Evolutionary conservation across 2,888 invertebrate genomes (phyloP), one percentile per base, ranked within the genome.

Genomic region (Calameuta pallipes): DNA sequence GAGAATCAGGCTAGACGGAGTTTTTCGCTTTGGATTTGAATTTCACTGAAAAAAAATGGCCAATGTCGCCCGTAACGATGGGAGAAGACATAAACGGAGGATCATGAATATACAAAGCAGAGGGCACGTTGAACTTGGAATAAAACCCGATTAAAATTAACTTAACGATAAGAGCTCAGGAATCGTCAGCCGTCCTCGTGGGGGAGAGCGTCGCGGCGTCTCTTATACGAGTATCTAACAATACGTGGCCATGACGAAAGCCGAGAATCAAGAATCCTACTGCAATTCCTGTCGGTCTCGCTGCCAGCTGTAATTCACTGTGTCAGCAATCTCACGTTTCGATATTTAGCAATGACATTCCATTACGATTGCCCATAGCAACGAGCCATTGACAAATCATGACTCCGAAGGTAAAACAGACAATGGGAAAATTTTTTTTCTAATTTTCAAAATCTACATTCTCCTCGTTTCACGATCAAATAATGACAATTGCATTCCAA

Each of bases 71-170:
- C 37, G 74, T 76, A 82, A 82, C 80, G 77, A 79, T 80, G 81
- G 75, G 78, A 78, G 79, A 77, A 78, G 82, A 80, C 81, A 77
- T 78, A 79, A 77, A 74, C 34, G 75, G 12, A 13, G 78, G 69
- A 71, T 80, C 78, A 80, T 83, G 83, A 82, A 80, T 83, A 82
- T 83, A 83, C 83, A 83, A 82, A 80, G 76, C 23, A 3, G 76
- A 69, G 68, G 73, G 76, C 79, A 71, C 81, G 80, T 83, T 81
- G 79, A 78, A 80, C 80, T 82, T 82, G 78, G 78, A 71, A 80
- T 81, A 79, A 80, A 83, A 83, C 78, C 79, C 76, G 77, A 83
- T 83, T 83, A 82, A 83, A 82, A 82, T 83, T 80, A 82, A 80
- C 82, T 82, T 79, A 78, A 82, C 82, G 78, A 83, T 83, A 83